These are phyloP conservation scores for Lutjanus erythropterus DNA, from an alignment of 2,113 vertebrate species.

Conservation along the genomic window DNA sequence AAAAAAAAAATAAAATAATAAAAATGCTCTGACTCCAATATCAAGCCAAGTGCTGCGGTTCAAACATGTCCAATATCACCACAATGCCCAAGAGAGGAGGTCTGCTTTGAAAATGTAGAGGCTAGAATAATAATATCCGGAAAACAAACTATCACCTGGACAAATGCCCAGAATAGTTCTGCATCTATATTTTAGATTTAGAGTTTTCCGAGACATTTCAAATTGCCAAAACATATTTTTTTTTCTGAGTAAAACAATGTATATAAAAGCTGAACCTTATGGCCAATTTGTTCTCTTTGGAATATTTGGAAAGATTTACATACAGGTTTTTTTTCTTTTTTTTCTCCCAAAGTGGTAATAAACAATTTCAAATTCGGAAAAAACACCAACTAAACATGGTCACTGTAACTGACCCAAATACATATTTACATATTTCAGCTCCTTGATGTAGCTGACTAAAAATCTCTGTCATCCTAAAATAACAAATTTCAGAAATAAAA, in stretches of 20 bases:
- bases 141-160: constrained; percentile 50
- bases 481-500: constrained; percentile 85
- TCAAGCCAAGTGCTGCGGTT: constrained; percentile 84
- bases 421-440: constrained; percentile 92
- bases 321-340: constrained; percentile 68
- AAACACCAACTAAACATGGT: constrained; percentile 90
- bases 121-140: constrained; percentile 53
- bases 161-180: constrained; percentile 57
- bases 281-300: constrained; percentile 85
- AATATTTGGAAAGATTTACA: constrained; percentile 85
- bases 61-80: constrained; percentile 77
- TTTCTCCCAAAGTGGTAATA: constrained; percentile 81
- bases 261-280: constrained; percentile 75
- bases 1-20: constrained; percentile 57
- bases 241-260: constrained; percentile 62
- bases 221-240: constrained; percentile 56
- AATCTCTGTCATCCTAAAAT: constrained; percentile 86
- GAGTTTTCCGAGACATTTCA: constrained; percentile 45
- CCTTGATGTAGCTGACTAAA: constrained; percentile 84
- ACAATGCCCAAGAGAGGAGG: constrained; percentile 69
- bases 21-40: constrained; percentile 76
- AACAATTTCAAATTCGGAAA: constrained; percentile 87
- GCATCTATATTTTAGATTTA: constrained; percentile 56
- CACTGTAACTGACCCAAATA: constrained; percentile 93
- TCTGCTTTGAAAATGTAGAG: constrained; percentile 55